Conservation (phyloP, 2,797 vertebrate genomes). For the Poecilia gillii region DNA sequence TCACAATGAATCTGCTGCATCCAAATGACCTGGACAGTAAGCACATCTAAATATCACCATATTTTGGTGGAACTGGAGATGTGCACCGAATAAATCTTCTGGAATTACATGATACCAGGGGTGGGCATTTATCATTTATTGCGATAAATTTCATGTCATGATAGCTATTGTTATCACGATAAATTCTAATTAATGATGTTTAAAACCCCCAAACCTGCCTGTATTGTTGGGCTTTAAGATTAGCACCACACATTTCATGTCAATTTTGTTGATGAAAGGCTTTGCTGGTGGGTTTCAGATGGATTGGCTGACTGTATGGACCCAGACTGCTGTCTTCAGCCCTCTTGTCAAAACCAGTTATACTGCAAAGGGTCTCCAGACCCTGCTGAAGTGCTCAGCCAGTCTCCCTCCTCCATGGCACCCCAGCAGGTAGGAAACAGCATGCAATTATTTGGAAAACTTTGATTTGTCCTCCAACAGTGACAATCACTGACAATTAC, state of each 20-base stretch:
- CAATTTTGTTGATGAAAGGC: not conserved
- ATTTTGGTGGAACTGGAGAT: not conserved
- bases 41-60: not conserved
- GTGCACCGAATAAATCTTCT: not conserved
- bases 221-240: not conserved
- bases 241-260: not conserved
- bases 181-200: no score
- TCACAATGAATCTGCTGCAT: not conserved
- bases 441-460: not conserved
- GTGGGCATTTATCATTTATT: no score
- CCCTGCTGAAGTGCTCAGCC: slow-evolving; percentile 91
- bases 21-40: not conserved
- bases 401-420: slow-evolving; percentile 85
- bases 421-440: slow-evolving; percentile 84
- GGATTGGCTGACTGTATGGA: slow-evolving; percentile 96
- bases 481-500: not conserved
- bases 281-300: slow-evolving; percentile 78
- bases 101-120: no score
- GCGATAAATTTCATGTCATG: no score
- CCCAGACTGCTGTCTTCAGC: slow-evolving; percentile 96
- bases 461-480: not conserved
- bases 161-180: no score
- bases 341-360: slow-evolving; percentile 92
- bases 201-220: no score
- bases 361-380: slow-evolving; percentile 94